These are phyloP conservation scores for Cephalopachus bancanus DNA, from an alignment of 2,797 vertebrate genomes.

Conservation along the genomic window DNA sequence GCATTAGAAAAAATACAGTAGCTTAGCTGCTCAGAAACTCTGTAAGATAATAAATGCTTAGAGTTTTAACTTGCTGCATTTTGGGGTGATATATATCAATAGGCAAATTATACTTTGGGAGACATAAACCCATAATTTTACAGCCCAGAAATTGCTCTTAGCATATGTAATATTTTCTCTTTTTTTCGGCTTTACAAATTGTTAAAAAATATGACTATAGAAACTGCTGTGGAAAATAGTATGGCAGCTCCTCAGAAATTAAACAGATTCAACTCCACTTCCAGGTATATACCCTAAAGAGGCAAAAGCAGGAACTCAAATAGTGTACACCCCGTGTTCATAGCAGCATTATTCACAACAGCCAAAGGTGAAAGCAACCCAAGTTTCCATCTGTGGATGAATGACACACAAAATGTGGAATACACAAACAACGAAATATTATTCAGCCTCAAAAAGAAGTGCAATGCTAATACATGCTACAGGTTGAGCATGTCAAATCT, in stretches of 20 bases:
- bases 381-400: not conserved
- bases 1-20: not conserved
- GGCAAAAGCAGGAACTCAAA: not conserved
- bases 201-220: not conserved
- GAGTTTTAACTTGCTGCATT: not conserved
- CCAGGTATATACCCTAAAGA: not conserved
- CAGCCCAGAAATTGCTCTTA: not conserved
- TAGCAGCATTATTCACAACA: not conserved
- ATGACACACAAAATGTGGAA: not conserved
- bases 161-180: not conserved
- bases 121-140: not conserved
- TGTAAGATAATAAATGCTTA: not conserved
- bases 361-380: not conserved
- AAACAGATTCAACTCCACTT: not conserved
- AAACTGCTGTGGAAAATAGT: not conserved
- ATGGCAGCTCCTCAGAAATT: not conserved
- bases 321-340: not conserved
- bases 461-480: not conserved
- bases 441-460: not conserved
- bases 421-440: not conserved
- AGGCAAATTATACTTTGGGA: not conserved
- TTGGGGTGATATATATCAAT: not conserved
- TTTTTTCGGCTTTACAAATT: not conserved
- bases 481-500: not conserved
- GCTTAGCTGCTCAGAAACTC: not conserved